Conservation (phyloP, 2,888 invertebrate species). For the Ennomos fuscantarius region DNA sequence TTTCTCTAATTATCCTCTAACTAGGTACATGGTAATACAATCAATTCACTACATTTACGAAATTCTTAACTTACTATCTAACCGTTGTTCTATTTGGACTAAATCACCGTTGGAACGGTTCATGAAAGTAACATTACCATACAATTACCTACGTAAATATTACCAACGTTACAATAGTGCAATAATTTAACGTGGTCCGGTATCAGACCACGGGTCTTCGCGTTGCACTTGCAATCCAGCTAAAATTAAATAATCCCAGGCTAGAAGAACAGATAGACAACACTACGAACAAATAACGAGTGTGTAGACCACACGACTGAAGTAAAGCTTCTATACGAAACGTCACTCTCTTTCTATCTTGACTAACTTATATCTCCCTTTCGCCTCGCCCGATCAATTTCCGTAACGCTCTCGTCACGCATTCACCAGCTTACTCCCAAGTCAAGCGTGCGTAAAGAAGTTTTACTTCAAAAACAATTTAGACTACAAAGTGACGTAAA, state of each 20-base stretch:
- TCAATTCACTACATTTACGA: constrained; percentile 76
- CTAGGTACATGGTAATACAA: constrained; percentile 73
- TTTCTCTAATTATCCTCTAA: constrained; percentile 75
- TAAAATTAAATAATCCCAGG: constrained; percentile 1
- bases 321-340: no score
- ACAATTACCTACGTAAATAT: constrained; percentile 25
- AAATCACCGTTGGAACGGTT: constrained; percentile 52
- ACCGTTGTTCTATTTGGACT: constrained; percentile 74
- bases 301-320: no score
- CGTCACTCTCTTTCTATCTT: no score
- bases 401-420: no score
- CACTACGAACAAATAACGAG: no score
- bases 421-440: no score
- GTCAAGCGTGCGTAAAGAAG: no score
- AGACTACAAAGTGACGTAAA: no score
- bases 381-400: no score
- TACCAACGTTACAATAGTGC: constrained; percentile 29
- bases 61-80: constrained; percentile 72
- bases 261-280: constrained; percentile 5
- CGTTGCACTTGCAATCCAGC: constrained; percentile 13
- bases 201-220: constrained; percentile 7
- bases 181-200: constrained; percentile 17
- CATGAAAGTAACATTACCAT: constrained; percentile 19
- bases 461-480: no score
- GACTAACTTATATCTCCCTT: no score